Evolutionary conservation across 2,888 invertebrate species (phyloP).

Genomic region (Phragmatobia fuliginosa): DNA sequence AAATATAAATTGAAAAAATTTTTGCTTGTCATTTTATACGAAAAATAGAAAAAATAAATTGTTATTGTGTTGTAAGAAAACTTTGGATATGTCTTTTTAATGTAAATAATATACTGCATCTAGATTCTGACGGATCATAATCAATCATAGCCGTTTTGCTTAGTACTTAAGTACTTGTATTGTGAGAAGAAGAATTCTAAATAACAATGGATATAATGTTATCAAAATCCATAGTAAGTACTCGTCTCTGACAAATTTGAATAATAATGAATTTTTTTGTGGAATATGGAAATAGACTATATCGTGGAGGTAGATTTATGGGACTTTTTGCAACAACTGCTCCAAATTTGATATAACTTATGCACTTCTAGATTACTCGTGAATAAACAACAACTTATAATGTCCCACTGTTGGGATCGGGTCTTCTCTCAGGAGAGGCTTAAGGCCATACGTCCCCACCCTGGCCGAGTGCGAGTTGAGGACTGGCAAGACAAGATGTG

Average conservation of each 20-base stretch:
- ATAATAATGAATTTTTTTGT: neutral
- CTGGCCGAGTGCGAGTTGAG: too few relatives aligned
- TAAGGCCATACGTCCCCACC: too few relatives aligned
- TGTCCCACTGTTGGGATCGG: too few relatives aligned
- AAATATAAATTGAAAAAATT: too few relatives aligned
- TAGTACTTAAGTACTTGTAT: neutral
- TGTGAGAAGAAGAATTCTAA: neutral
- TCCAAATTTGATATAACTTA: too few relatives aligned
- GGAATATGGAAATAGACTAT: neutral
- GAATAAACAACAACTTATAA: too few relatives aligned
- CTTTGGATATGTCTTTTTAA: neutral
- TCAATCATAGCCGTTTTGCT: neutral
- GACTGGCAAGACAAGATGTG: too few relatives aligned
- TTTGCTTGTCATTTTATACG: too few relatives aligned
- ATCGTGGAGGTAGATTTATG: neutral
- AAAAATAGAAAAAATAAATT: too few relatives aligned
- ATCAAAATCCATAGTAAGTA: neutral
- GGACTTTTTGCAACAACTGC: neutral
- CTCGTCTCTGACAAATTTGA: neutral
- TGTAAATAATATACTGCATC: neutral
- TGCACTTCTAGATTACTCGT: too few relatives aligned
- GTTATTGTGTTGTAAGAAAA: neutral
- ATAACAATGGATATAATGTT: neutral
- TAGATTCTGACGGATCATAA: neutral
- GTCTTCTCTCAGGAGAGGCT: too few relatives aligned